phyloP scores from a whole-genome alignment of 2,888 invertebrate species.

The Gnatocerus cornutus region DNA sequence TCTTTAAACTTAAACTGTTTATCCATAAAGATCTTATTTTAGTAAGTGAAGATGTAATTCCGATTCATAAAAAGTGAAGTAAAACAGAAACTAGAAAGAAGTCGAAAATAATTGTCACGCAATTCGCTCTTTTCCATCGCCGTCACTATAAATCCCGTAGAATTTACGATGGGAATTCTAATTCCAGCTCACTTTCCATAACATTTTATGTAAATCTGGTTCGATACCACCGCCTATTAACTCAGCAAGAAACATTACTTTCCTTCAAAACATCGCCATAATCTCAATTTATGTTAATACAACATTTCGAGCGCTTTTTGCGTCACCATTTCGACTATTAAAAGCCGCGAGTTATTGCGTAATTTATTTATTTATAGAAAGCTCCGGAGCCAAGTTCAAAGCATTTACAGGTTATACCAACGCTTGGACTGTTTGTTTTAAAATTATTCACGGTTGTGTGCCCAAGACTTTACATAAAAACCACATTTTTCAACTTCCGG shows the following conservation, averaged over 20 bases:
- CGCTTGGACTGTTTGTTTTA: conserved; percentile 16
- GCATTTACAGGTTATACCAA: conserved; percentile 15
- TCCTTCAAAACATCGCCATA: no score
- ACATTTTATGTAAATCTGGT: no score
- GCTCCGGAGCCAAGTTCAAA: conserved; percentile 38
- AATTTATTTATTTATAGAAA: conserved; percentile 40
- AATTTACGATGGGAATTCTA: conserved; percentile 5
- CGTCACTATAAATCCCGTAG: no score
- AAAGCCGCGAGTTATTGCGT: conserved; percentile 33
- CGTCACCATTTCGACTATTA: conserved; percentile 32
- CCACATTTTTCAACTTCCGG: background rate
- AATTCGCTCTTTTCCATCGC: no score
- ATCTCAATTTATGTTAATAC: conserved; percentile 22
- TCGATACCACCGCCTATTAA: no score
- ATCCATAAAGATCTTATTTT: no score
- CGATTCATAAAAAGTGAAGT: no score
- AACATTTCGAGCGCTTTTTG: conserved; percentile 25
- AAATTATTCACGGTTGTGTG: conserved; percentile 6
- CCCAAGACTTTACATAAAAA: background rate
- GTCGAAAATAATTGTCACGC: no score
- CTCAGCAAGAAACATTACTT: no score
- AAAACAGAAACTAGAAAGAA: no score
- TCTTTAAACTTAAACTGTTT: no score
- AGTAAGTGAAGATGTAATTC: no score
- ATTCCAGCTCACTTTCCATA: background rate